A percentile compares a stretch with the other conserved stretches of the same genome.
Conservation (phyloP, 1,140 invertebrate genomes). For the Trachymyrmex cornetzi region DNA sequence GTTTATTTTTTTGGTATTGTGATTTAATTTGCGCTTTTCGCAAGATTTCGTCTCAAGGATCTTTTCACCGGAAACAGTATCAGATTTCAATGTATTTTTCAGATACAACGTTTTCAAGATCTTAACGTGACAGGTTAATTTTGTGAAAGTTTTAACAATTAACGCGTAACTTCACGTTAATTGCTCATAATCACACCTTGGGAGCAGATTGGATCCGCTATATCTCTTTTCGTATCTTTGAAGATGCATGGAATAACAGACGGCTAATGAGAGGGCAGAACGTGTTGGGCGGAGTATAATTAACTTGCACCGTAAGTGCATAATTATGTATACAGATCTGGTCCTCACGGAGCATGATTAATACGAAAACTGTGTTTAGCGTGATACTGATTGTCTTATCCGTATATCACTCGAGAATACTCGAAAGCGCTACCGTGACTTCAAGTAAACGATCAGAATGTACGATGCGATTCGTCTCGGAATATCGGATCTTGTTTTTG, state of each 20-base stretch:
- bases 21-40: background rate
- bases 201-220: background rate
- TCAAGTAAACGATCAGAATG: background rate
- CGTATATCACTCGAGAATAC: background rate
- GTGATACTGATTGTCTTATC: background rate
- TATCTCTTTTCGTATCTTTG: slow-evolving; percentile 13
- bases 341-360: slow-evolving; percentile 60
- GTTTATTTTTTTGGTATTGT: background rate
- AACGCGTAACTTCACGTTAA: background rate
- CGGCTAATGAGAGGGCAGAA: slow-evolving; percentile 35
- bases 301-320: slow-evolving; percentile 55
- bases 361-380: slow-evolving; percentile 69
- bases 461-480: background rate
- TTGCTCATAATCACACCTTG: background rate
- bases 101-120: background rate
- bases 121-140: background rate
- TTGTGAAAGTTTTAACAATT: background rate
- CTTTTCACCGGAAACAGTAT: background rate
- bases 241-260: slow-evolving; percentile 34
- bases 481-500: slow-evolving; percentile 5
- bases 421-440: background rate
- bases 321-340: slow-evolving; percentile 67
- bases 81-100: background rate
- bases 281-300: slow-evolving; percentile 53
- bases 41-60: background rate